A percentile compares a stretch with the other conserved stretches of the same genome.
Conservation (phyloP, 2,113 vertebrate species). For the Paraplagusia blochii region DNA sequence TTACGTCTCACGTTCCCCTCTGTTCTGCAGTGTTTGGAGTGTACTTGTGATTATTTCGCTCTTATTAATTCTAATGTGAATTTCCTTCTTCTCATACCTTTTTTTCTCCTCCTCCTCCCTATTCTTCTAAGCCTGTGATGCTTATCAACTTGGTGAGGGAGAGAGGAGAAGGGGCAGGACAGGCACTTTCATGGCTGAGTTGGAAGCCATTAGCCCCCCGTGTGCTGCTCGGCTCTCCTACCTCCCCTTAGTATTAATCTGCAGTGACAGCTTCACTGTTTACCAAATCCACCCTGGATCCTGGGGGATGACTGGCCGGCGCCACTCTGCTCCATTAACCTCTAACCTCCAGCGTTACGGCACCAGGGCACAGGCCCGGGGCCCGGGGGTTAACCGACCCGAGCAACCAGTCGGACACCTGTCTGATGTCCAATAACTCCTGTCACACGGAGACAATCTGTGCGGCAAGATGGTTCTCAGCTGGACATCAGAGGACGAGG, state of each 20-base stretch:
- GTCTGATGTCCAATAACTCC: conserved; percentile 51
- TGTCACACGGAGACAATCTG: conserved; percentile 44
- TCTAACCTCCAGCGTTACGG: conserved; percentile 67
- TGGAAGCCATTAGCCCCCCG: conserved; percentile 69
- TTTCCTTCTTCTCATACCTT: conserved; percentile 26
- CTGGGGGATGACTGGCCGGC: conserved; percentile 71
- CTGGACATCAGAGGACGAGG: conserved; percentile 10
- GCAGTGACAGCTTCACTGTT: conserved; percentile 81
- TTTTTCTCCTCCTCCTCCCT: neutral
- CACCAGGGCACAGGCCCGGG: conserved; percentile 62
- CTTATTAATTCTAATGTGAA: conserved; percentile 28
- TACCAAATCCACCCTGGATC: conserved; percentile 79
- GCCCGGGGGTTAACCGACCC: conserved; percentile 38
- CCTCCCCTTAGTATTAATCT: conserved; percentile 77
- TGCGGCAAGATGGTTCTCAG: conserved; percentile 21
- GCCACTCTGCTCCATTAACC: conserved; percentile 80
- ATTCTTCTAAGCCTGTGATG: conserved; percentile 29
- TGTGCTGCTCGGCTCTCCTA: conserved; percentile 53
- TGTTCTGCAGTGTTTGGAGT: conserved; percentile 20
- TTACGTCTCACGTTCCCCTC: conserved; percentile 12
- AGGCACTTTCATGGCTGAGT: conserved; percentile 70
- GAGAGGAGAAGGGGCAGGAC: conserved; percentile 66
- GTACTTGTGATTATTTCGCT: conserved; percentile 35
- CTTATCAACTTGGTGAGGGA: conserved; percentile 56
- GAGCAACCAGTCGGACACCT: conserved; percentile 68